These are phyloP conservation scores for Ecliptopera silaceata DNA, from an alignment of 2,888 invertebrate genomes.

Conservation along the genomic window DNA sequence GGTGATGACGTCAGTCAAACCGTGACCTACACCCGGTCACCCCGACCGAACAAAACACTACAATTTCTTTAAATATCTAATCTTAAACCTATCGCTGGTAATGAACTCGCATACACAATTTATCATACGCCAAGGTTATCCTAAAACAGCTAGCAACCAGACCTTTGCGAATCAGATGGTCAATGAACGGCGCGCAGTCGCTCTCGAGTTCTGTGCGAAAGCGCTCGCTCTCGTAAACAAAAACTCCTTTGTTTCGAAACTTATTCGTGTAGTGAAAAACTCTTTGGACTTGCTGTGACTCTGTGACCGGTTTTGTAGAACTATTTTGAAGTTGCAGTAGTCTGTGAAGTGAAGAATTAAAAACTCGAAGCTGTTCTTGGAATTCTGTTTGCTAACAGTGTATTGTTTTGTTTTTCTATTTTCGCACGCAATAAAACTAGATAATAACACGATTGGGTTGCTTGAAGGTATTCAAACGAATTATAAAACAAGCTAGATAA, in stretches of 20 bases:
- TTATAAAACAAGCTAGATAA: too few species aligned
- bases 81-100: conserved; percentile 27
- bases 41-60: conserved; percentile 9
- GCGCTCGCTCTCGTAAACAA: conserved; percentile 22
- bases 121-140: conserved; percentile 29
- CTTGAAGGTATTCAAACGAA: too few species aligned
- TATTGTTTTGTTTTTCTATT: not conserved
- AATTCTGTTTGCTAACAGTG: conserved; percentile 4
- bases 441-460: too few species aligned
- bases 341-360: conserved; percentile 4
- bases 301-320: conserved; percentile 11
- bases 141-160: conserved; percentile 27
- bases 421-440: not conserved
- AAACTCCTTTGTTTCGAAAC: conserved; percentile 25
- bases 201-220: conserved; percentile 18
- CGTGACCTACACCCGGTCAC: conserved; percentile 8
- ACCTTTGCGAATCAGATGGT: conserved; percentile 36
- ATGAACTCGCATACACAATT: conserved; percentile 24
- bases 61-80: conserved; percentile 16
- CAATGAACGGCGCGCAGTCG: conserved; percentile 34
- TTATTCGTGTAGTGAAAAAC: conserved; percentile 4
- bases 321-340: conserved; percentile 7
- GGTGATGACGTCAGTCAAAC: not conserved
- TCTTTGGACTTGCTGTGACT: too few species aligned
- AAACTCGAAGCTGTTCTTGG: conserved; percentile 6